Conservation (phyloP, 2,888 invertebrate genomes). For the Neoascia interrupta region DNA sequence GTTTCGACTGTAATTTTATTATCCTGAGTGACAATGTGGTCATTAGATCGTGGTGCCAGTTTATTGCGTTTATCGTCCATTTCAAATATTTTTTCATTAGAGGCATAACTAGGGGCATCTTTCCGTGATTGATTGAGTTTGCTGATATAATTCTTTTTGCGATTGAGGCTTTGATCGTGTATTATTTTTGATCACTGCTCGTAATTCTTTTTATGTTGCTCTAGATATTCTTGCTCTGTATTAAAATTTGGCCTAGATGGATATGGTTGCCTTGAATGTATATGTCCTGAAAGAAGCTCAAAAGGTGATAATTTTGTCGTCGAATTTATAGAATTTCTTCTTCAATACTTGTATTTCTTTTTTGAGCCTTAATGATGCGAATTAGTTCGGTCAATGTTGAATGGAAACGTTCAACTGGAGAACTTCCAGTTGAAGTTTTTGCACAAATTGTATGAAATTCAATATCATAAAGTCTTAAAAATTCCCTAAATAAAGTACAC, state of each 20-base stretch:
- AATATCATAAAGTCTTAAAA: slow-evolving; percentile 29
- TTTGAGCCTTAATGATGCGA: slow-evolving; percentile 44
- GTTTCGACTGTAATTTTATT: neutral
- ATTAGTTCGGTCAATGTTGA: slow-evolving; percentile 52
- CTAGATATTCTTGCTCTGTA: slow-evolving; percentile 38
- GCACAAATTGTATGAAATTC: slow-evolving; percentile 27
- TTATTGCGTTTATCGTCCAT: slow-evolving; percentile 4
- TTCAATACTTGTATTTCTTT: no score
- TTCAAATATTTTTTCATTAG: neutral
- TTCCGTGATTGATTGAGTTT: slow-evolving; percentile 18
- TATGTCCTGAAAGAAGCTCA: slow-evolving; percentile 44
- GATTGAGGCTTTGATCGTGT: neutral
- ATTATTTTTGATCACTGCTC: slow-evolving; percentile 1
- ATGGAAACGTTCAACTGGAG: slow-evolving; percentile 57
- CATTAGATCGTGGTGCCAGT: neutral
- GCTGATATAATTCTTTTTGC: slow-evolving; percentile 22
- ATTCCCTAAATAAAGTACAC: slow-evolving; percentile 27
- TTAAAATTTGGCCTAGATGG: neutral
- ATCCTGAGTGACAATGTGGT: neutral
- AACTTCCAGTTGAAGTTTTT: slow-evolving; percentile 48
- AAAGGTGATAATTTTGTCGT: slow-evolving; percentile 47
- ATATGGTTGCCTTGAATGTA: slow-evolving; percentile 6
- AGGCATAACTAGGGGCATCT: neutral
- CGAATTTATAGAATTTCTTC: slow-evolving; percentile 47
- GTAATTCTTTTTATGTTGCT: slow-evolving; percentile 15